Evolutionary conservation across 2,888 invertebrate genomes (phyloP), one percentile per base, ranked within the genome.

Genomic region (Diloba caeruleocephala): DNA sequence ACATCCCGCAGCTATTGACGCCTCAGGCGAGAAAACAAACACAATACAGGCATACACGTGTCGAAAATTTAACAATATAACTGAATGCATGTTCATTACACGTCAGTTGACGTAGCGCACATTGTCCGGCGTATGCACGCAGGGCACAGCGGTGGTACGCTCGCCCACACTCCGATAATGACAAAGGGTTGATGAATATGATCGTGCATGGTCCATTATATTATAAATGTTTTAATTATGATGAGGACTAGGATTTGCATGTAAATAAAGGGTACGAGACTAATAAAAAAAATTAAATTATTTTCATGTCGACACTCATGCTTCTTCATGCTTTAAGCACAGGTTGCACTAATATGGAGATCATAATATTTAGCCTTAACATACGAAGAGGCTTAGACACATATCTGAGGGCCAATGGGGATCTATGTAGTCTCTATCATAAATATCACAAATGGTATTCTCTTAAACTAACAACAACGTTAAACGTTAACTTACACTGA

Each of bases 81-180:
- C 72, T 59, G 71, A 67, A 73, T 74, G 64, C 73, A 78, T 83
- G 87, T 78, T 87, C 87, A 86, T 87, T 87, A 84, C 84, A 84
- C 74, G 59, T 56, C 54, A 44, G 45, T 52, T 46, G 42, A 17
- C 34, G 29, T 55, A 38, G 44, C 34, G 17, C 4, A 53, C 38
- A 53, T 67, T 72, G 71, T 59, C 64, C 71, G 48, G 57, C 14
- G 13, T 63, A 71, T 72, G 75, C 81, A 71, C 69, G 82, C 86
- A 78, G 88, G 25, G 87, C 86, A 37, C 87, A 61, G 78, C 79
- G 77, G 84, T n/a, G 87, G 25, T 29, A 25, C 8, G 15, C 26
- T 71, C 78, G 71, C 77, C 74, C 66, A 81, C 87, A 81, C 88
- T 82, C 82, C 75, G 78, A 36, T 39, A 14, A 39, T 53, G 39